Evolutionary conservation across 2,113 vertebrate species (phyloP).

Genomic region (Lanius ludovicianus): DNA sequence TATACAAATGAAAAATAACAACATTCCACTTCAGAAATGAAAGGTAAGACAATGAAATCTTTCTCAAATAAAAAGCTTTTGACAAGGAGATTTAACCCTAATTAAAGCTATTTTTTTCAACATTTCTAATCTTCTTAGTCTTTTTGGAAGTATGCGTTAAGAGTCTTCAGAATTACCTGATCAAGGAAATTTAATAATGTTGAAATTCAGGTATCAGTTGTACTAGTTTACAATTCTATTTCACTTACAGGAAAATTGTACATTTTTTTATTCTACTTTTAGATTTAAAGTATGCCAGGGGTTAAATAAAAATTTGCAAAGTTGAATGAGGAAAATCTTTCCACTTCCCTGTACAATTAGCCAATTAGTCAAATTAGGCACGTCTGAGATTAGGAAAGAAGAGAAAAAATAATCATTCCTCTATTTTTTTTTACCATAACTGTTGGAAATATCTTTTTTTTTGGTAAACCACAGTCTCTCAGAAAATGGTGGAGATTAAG

Average conservation of each 20-base stretch:
- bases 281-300: neutral
- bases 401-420: neutral
- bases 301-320: neutral
- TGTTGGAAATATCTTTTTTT: neutral
- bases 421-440: neutral
- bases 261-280: neutral
- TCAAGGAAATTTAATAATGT: neutral
- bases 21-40: neutral
- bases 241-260: neutral
- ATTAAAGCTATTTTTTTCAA: neutral
- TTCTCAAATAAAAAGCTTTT: neutral
- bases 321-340: neutral
- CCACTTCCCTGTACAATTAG: neutral
- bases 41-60: neutral
- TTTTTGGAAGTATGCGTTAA: neutral
- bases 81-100: neutral
- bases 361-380: neutral
- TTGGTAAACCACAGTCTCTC: neutral
- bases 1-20: neutral
- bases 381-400: neutral
- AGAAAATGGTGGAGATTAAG: neutral
- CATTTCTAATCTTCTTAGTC: neutral
- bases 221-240: neutral
- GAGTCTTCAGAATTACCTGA: neutral
- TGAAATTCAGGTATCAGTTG: neutral